Evolutionary conservation across 1,140 invertebrate species (phyloP), one percentile per base, ranked within the genome.

Genomic region (Trypoxylus dichotomus): DNA sequence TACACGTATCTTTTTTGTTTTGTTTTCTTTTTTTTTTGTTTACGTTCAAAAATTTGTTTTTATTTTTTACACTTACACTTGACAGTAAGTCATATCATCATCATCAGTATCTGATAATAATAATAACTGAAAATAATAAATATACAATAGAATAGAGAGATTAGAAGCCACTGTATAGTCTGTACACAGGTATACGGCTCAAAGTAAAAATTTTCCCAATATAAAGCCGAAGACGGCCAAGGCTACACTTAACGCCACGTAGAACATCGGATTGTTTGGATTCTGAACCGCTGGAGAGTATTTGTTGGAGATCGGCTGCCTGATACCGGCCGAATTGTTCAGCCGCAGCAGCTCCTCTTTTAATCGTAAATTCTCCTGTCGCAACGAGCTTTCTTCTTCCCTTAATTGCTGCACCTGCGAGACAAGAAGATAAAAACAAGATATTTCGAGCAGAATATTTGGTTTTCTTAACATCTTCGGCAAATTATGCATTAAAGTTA

Each of bases 351-450:
- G 80, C 85, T 91, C 89, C 84, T 91, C 89, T 88, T 94, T 95
- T 83, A 96, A 89, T 85, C 91, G 89, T 79, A 95, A 85, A 89
- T 94, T 95, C 87, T 96, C 94, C 86, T 94, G 92, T 87, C 92
- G 90, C 84, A 96, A 88, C 86, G 89, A 90, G 85, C 90, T 92
- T 83, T 94, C 92, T 81, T 93, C 91, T 85, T 94, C 93, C 84
- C 92, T 90, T 81, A 96, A 88, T 86, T 90, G 47, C 42, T 75
- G 43, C 13, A 75, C 74, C 43, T 47, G 74, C 7, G 47, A 74
- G 11, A 10, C 15, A 7, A 3, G n/a, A n/a, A n/a, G n/a, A n/a
- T n/a, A n/a, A n/a, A n/a, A n/a, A n/a, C n/a, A n/a, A n/a, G n/a
- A n/a, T n/a, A n/a, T n/a, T n/a, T n/a, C n/a, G n/a, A n/a, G n/a